Conservation (phyloP, 2,888 invertebrate genomes). For the Philaethria dido region DNA sequence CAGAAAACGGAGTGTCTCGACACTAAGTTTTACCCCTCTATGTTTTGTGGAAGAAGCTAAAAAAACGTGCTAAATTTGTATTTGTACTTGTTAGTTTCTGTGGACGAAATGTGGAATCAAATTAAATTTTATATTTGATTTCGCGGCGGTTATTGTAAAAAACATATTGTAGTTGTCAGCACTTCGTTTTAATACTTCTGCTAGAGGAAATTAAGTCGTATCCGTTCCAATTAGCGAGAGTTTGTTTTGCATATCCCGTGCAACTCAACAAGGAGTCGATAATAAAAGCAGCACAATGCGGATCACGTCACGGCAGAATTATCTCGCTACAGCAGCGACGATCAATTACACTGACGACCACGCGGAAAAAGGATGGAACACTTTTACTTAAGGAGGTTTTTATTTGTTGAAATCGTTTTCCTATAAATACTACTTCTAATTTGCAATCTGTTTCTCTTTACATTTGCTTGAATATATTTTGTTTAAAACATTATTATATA, state of each 20-base stretch:
- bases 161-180: slow-evolving; percentile 38
- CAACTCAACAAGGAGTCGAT: slow-evolving; percentile 54
- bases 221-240: slow-evolving; percentile 49
- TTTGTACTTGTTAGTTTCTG: too few relatives aligned
- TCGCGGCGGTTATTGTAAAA: slow-evolving; percentile 18
- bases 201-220: slow-evolving; percentile 46
- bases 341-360: slow-evolving; percentile 78
- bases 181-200: slow-evolving; percentile 41
- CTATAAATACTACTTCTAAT: slow-evolving; percentile 4
- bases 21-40: too few relatives aligned
- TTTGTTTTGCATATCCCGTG: slow-evolving; percentile 73
- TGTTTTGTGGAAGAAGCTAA: too few relatives aligned
- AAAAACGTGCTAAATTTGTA: too few relatives aligned
- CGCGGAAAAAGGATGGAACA: slow-evolving; percentile 66
- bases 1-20: too few relatives aligned
- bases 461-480: slow-evolving; percentile 1
- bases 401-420: slow-evolving; percentile 46
- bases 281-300: slow-evolving; percentile 76
- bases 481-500: background rate
- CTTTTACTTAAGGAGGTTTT: slow-evolving; percentile 53
- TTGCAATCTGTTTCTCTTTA: background rate
- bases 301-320: slow-evolving; percentile 79
- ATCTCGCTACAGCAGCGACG: slow-evolving; percentile 74
- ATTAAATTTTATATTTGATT: background rate
- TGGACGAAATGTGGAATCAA: too few relatives aligned